Conservation (phyloP, 2,113 vertebrate genomes). For the Rhynchomys soricoides region DNA sequence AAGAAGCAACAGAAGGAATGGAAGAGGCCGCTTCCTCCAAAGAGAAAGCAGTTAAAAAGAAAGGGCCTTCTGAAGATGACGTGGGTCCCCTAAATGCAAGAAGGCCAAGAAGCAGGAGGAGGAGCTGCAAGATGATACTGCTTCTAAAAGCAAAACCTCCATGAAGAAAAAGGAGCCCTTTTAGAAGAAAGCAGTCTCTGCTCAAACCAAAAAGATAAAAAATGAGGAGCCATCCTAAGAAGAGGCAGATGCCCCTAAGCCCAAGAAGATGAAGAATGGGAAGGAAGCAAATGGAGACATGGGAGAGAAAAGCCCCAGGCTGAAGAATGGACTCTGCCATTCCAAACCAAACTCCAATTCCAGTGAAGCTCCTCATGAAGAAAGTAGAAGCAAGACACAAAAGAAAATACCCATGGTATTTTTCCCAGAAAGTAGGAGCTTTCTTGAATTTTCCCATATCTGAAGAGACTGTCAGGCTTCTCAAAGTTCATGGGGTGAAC, state of each 20-base stretch:
- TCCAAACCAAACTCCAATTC: slow-evolving; percentile 67
- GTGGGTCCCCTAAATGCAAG: slow-evolving; percentile 65
- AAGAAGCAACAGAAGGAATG: no score
- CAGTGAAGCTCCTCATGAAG: slow-evolving; percentile 69
- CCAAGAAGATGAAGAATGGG: slow-evolving; percentile 80
- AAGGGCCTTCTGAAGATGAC: slow-evolving; percentile 62
- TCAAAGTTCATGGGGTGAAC: slow-evolving; percentile 91
- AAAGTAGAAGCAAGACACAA: slow-evolving; percentile 74
- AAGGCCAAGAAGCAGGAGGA: slow-evolving; percentile 75
- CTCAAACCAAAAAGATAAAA: slow-evolving; percentile 79
- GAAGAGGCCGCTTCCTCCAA: slow-evolving; percentile 51
- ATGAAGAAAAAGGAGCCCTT: slow-evolving; percentile 70
- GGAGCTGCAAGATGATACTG: slow-evolving; percentile 45
- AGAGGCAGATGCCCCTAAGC: slow-evolving; percentile 71
- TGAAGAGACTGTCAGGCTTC: slow-evolving; percentile 83
- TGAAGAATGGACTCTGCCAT: slow-evolving; percentile 68
- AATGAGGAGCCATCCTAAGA: background rate
- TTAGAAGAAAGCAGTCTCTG: slow-evolving; percentile 65
- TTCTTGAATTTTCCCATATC: slow-evolving; percentile 88
- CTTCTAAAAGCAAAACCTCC: slow-evolving; percentile 80
- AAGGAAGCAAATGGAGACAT: slow-evolving; percentile 55
- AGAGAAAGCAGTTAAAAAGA: slow-evolving; percentile 74
- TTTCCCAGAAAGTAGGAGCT: slow-evolving; percentile 84
- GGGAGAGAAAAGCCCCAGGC: slow-evolving; percentile 32
- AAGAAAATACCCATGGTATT: slow-evolving; percentile 86